Evolutionary conservation across 2,888 invertebrate genomes (phyloP), one percentile per base, ranked within the genome.

Genomic region (Mythimna lalbum): DNA sequence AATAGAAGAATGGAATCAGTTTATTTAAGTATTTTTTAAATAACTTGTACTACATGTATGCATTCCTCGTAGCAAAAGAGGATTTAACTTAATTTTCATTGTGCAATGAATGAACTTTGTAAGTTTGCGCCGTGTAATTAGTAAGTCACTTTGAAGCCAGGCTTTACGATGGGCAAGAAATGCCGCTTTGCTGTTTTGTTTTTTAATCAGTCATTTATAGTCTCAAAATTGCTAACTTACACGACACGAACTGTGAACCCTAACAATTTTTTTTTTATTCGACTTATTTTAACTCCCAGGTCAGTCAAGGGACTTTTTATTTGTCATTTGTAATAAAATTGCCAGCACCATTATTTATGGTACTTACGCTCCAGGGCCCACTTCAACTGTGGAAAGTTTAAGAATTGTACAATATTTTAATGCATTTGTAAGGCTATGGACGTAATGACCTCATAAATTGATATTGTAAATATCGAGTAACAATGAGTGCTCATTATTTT

Each of bases 21-120:
- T 75, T 80, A 75, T 80, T 81, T 78, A 69, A 66, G 66, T 74
- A 79, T 64, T 57, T 27, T 76, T 72, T 61, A 43, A n/a, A 60
- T 60, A 9, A 66, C 68, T 75, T 75, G 68, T 82, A 70, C 60
- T 57, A 47, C 65, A 74, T 69, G 56, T 73, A 64, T 78, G 66
- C 53, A 60, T 68, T 72, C 69, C 23, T 60, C 60, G 57, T 73
- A 69, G 63, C 53, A 31, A 31, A 61, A 49, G 5, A 31, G 5
- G 14, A 23, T 17, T 33, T 19, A 2, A 31, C 36, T 53, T 47
- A 10, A 31, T 39, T n/a, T 31, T 23, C 31, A 33, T 21, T 39
- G n/a, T 52, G 39, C 23, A 57, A 50, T 31, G 0, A 33, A 56
- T 56, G 9, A 63, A 33, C 9, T 63, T n/a, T 56, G 31, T 60